Evolutionary conservation across 2,797 vertebrate genomes (phyloP), one percentile per base, ranked within the genome.

Genomic region (Calcarius lapponicus): DNA sequence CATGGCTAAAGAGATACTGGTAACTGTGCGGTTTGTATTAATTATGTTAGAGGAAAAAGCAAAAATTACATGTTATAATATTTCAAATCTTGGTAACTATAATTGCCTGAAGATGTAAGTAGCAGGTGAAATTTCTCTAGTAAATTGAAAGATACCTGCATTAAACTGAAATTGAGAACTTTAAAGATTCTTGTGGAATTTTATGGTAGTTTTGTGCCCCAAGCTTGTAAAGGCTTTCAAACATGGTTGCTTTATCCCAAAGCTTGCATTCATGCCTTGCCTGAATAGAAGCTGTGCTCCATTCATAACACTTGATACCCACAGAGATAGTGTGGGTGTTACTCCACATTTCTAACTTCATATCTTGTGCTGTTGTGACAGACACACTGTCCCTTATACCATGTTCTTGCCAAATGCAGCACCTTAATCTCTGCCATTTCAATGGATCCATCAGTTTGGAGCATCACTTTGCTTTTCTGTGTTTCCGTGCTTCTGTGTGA

Each of bases 321-420:
- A 45, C 16, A 79, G 21, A 70, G 42, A 8, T 13, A 16, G 9
- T 15, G 10, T 40, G 56, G 18, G 11, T 61, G 29, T 17, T 45
- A 28, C 17, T 89, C 29, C 2, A 2, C 25, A 31, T 58, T 83
- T 94, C 45, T 64, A 26, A 57, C 22, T 10, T 74, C 3, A 0
- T 26, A 13, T 7, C 32, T 8, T 19, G 1, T 69, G 62, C 25
- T 91, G 38, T 72, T 75, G 21, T 50, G 50, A 57, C 24, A 65
- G 62, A 60, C 11, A 65, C 24, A 9, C 5, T 72, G 34, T 29
- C 31, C 31, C 28, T 65, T 13, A 2, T 32, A 29, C 32, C 51
- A 11, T 0, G 0, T 1, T 0, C 32, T 61, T 53, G 26, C 24
- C 42, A 86, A 67, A 67, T 18, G 10, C 16, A 38, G 11, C 29